phyloP scores from a whole-genome alignment of 2,113 vertebrate genomes.

The Tenebrosternarchus preto region DNA sequence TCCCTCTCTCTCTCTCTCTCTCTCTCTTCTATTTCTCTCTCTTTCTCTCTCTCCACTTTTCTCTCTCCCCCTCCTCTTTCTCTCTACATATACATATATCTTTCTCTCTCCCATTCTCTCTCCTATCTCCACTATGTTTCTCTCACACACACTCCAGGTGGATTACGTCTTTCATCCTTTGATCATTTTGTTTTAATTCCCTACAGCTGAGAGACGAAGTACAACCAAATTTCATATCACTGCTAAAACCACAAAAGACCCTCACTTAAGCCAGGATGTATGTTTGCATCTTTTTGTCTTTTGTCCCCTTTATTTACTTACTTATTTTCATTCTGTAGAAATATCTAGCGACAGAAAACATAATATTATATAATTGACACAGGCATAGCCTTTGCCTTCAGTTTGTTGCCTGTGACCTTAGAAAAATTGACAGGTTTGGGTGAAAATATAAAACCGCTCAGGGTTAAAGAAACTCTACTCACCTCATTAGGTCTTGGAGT shows the following conservation, averaged over 20 bases:
- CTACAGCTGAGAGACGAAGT: slow-evolving; percentile 67
- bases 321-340: too few species aligned
- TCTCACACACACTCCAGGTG: slow-evolving; percentile 65
- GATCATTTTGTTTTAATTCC: slow-evolving; percentile 77
- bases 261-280: background rate
- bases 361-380: slow-evolving; percentile 6
- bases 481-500: slow-evolving; percentile 64
- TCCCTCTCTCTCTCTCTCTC: background rate
- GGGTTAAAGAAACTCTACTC: slow-evolving; percentile 47
- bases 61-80: too few species aligned
- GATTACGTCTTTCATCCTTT: slow-evolving; percentile 75
- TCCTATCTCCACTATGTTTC: background rate
- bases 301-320: background rate
- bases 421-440: slow-evolving; percentile 25
- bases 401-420: slow-evolving; percentile 17
- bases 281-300: background rate
- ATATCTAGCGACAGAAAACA: background rate
- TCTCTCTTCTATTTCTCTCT: background rate
- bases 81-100: background rate
- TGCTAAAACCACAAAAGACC: slow-evolving; percentile 8
- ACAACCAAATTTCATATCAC: slow-evolving; percentile 58
- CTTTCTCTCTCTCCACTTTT: too few species aligned
- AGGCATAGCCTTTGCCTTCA: slow-evolving; percentile 17
- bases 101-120: slow-evolving; percentile 17
- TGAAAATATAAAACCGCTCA: slow-evolving; percentile 41